Base-by-base conservation (phyloP, 2,113 vertebrate genomes). In the Numida meleagris region DNA sequence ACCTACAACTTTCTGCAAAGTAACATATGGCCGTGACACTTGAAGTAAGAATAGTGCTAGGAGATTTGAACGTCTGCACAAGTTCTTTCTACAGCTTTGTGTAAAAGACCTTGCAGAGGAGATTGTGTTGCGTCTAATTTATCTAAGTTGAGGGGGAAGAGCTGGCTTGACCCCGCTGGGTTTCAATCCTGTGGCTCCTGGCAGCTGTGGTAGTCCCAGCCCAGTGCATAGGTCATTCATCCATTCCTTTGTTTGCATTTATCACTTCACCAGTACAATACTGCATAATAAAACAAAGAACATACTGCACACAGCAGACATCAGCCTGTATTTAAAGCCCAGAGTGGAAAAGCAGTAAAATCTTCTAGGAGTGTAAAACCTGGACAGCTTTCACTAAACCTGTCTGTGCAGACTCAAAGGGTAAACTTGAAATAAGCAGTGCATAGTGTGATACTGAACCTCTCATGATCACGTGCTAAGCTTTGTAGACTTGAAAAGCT, bases 301-400 rank as follows among this genome's bases (percentile, higher is more conserved):
- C 84, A 27, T 48, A 62, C 53, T 85, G 71, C 20, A 48, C 76
- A 29, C 61, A 57, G 77, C 5, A 66, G 80, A 84, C 40, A 50
- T 46, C 88, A 90, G 72, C 18, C 43, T 18, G 6, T 53, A 66
- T 93, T 91, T 91, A 92, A 93, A 92, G 46, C 38, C 73, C 68
- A 24, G 36, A 90, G 55, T 80, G 71, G 94, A 85, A 5, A 58
- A 94, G 53, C 74, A 88, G 50, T 89, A 89, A 92, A 87, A 67
- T 48, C 77, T 90, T 71, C 24, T 31, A 31, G 59, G 86, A 63
- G 67, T 36, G 65, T 94, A 88, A 94, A 96, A 94, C 23, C 24
- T 34, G 19, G 67, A 62, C 45, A 66, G 63, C 45, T 95, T 87
- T 86, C 33, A 40, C 63, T 89, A 85, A 94, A 86, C 57, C 90